Evolutionary conservation across 2,888 invertebrate species (phyloP), one percentile per base, ranked within the genome.

Genomic region (Drosophila formosana): DNA sequence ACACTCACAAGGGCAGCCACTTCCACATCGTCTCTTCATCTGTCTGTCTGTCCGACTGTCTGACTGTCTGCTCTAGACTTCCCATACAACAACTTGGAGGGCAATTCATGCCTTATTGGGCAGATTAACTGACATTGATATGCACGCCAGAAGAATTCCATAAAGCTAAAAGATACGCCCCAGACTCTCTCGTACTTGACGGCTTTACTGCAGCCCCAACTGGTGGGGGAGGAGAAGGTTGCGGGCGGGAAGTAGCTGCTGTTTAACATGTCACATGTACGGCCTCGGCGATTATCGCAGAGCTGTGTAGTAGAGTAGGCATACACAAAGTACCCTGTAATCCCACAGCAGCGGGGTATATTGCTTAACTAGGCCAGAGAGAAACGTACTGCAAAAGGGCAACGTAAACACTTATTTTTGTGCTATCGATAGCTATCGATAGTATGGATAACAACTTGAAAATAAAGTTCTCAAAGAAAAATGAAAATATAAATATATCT

Each of bases 81-180:
- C 46, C 55, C 39, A 30, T 13, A 55, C 55, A 63, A 55, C 47
- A 52, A 41, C 58, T n/a, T 37, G 37, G 34, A 57, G 32, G 47
- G 28, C 66, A 57, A 76, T 75, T 75, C 43, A 64, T 62, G 72
- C 72, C 70, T 80, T 78, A 75, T 80, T 80, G 75, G 75, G 75
- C 71, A 75, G 80, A 80, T 80, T 80, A 71, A 72, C 75, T 78
- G 78, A 72, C 78, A 80, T 78, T 80, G 80, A 80, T 80, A 80
- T 78, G 80, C 75, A 65, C 62, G 61, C 64, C 65, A 66, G 66
- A 71, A 67, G 76, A 66, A 76, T 74, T 76, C 71, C 74, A 79
- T 68, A 76, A 74, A 79, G 74, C 68, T 60, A 72, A 71, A 58
- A 70, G 77, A 75, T 76, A 76, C 63, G 61, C 61, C 37, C 57